Evolutionary conservation across 2,888 invertebrate species (phyloP).

Genomic region (Eilema sororculum): DNA sequence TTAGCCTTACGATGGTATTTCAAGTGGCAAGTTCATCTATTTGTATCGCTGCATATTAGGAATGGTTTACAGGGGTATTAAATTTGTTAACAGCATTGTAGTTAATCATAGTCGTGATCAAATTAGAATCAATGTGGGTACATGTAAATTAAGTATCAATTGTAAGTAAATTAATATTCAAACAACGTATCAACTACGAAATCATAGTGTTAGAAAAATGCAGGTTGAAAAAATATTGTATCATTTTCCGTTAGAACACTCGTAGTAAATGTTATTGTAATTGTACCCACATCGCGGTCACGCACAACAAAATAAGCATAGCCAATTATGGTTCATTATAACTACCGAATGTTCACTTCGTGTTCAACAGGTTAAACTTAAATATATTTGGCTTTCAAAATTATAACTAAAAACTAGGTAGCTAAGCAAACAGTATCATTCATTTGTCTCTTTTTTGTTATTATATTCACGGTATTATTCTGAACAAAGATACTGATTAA

Average conservation of each 20-base stretch:
- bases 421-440: neutral
- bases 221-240: constrained; percentile 29
- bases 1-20: constrained; percentile 62
- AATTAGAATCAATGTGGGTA: constrained; percentile 41
- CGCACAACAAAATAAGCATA: constrained; percentile 51
- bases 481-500: neutral
- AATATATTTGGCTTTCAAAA: constrained; percentile 15
- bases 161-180: constrained; percentile 38
- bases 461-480: neutral
- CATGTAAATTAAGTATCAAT: constrained; percentile 36
- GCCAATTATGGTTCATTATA: constrained; percentile 51
- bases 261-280: constrained; percentile 51
- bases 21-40: constrained; percentile 69
- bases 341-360: constrained; percentile 48
- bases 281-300: constrained; percentile 51
- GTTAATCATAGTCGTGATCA: constrained; percentile 28
- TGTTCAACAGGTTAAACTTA: constrained; percentile 34
- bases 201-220: constrained; percentile 32
- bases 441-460: neutral
- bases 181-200: constrained; percentile 30
- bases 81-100: constrained; percentile 29
- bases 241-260: constrained; percentile 39
- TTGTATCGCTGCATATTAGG: constrained; percentile 58
- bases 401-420: neutral
- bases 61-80: constrained; percentile 32